A percentile compares a stretch with the other conserved stretches of the same genome.
These are phyloP conservation scores for Gobio occitaniae DNA, from an alignment of 2,797 vertebrate genomes.

Conservation along the genomic window DNA sequence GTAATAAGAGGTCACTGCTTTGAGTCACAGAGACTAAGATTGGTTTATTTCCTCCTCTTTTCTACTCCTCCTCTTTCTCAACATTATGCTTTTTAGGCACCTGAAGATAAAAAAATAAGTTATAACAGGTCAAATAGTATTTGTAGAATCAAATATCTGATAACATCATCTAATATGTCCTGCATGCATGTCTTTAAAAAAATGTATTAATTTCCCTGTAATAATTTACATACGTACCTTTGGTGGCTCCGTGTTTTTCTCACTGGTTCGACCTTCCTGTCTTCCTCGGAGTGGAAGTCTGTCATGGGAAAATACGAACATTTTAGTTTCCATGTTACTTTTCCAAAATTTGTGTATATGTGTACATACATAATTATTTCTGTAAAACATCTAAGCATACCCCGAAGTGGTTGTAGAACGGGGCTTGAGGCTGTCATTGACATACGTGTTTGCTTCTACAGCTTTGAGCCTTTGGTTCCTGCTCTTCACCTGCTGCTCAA, in stretches of 20 bases:
- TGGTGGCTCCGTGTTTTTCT: slow-evolving; percentile 67
- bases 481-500: slow-evolving; percentile 65
- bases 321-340: neutral
- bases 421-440: slow-evolving; percentile 62
- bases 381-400: slow-evolving; percentile 59
- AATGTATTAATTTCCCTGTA: neutral
- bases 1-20: slow-evolving; percentile 68
- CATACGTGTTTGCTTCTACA: slow-evolving; percentile 56
- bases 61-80: slow-evolving; percentile 77
- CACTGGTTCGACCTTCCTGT: slow-evolving; percentile 69
- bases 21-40: slow-evolving; percentile 51
- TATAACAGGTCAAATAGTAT: neutral
- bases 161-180: neutral
- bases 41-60: slow-evolving; percentile 48
- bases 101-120: slow-evolving; percentile 62
- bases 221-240: slow-evolving; percentile 69
- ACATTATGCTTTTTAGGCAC: slow-evolving; percentile 80
- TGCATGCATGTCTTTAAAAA: neutral
- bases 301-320: slow-evolving; percentile 38
- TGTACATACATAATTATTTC: neutral
- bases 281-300: slow-evolving; percentile 70
- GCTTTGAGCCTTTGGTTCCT: slow-evolving; percentile 60
- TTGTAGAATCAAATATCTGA: neutral
- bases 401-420: slow-evolving; percentile 65
- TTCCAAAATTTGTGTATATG: neutral